Conservation (phyloP, 1,140 invertebrate genomes). For the Fragariocoptes setiger region DNA sequence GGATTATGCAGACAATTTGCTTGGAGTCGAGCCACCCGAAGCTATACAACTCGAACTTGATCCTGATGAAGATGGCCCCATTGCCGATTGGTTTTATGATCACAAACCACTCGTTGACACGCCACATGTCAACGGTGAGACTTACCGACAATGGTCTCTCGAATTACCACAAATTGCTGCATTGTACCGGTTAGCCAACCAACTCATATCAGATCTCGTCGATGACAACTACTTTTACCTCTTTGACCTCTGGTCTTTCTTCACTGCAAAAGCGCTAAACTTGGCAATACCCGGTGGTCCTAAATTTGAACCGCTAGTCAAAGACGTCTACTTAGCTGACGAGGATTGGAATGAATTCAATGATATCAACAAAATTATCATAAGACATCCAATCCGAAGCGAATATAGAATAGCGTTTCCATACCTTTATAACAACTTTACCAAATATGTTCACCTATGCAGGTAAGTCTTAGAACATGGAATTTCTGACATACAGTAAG, state of each 20-base stretch:
- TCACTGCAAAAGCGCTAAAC: slow-evolving; percentile 95
- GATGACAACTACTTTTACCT: slow-evolving; percentile 98
- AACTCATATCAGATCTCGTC: slow-evolving; percentile 85
- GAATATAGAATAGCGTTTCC: slow-evolving; percentile 98
- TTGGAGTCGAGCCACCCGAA: slow-evolving; percentile 94
- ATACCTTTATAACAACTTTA: slow-evolving; percentile 88
- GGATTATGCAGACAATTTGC: slow-evolving; percentile 93
- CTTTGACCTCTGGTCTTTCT: slow-evolving; percentile 96
- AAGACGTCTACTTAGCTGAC: slow-evolving; percentile 81
- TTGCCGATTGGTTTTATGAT: slow-evolving; percentile 89
- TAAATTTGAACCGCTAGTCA: slow-evolving; percentile 95
- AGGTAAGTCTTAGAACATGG: slow-evolving; percentile 32
- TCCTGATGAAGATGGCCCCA: slow-evolving; percentile 30
- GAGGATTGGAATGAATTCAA: slow-evolving; percentile 99
- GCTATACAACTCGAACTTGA: slow-evolving; percentile 96
- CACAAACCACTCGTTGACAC: slow-evolving; percentile 78
- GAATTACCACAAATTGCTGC: slow-evolving; percentile 84
- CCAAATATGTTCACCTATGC: slow-evolving; percentile 41
- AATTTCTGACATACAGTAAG: too few species aligned
- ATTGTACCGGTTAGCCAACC: slow-evolving; percentile 82
- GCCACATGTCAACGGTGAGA: slow-evolving; percentile 78
- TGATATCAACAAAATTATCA: slow-evolving; percentile 99
- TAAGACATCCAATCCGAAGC: slow-evolving; percentile 83
- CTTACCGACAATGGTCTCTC: slow-evolving; percentile 82
- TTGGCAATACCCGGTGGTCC: slow-evolving; percentile 99